Evolutionary conservation across 2,888 invertebrate species (phyloP), one percentile per base, ranked within the genome.

Genomic region (Machimus atricapillus): DNA sequence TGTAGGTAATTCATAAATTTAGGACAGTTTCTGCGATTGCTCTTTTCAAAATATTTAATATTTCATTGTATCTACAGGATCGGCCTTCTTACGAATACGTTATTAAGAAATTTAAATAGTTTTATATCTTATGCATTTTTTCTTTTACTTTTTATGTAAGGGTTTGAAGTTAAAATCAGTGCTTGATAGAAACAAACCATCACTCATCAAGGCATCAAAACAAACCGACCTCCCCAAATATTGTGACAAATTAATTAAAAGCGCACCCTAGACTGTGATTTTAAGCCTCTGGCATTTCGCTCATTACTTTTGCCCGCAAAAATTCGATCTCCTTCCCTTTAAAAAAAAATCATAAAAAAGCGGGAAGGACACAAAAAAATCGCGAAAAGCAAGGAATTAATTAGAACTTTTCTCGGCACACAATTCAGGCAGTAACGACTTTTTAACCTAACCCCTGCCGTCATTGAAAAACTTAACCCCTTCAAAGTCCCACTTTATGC

Each of bases 361-460:
- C 27, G 40, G 19, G 31, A 46, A 52, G 23, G 73, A 85, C 19
- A 74, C 34, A 74, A 52, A 76, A 74, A 77, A 76, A 43, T 85
- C 19, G 31, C 46, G 19, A 74, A 85, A 77, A 86, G 31, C 56
- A 46, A 58, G 74, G 77, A 86, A 77, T 86, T 86, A 86, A 86
- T 86, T 86, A 86, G 86, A 86, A 86, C 52, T 86, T 86, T 86
- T 85, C 85, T 86, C 77, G 23, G 52, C 77, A 52, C 77, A 43
- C 74, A 74, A 46, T 85, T 85, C 74, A 74, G 73, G 31, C 74
- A 46, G 85, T 46, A 77, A 56, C 76, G 56, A 34, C 76, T 34
- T 56, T 76, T 56, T 86, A 77, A 77, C 74, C 52, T 37, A 52
- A 56, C 83, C 40, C 66, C 66, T 66, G 12, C 27, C 27, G 27